Base-by-base conservation (phyloP, 1,140 invertebrate genomes). In the Brachionus koreanus region DNA sequence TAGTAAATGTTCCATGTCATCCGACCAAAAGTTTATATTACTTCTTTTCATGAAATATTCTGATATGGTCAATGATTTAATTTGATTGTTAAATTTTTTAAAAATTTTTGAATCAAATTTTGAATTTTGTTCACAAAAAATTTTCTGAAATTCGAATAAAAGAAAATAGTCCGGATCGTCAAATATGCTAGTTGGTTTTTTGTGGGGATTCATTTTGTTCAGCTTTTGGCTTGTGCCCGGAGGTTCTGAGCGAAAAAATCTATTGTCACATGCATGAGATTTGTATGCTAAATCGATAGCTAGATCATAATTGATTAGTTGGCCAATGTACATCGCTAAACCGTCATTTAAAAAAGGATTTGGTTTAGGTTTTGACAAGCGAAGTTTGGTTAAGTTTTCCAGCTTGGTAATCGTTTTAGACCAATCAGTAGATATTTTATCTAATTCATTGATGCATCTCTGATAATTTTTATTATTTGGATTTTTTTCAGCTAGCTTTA, bases 291-390 rank as follows among this genome's bases (percentile, higher is more conserved):
- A 25, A 13, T 79, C 49, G 13, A 79, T 79, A 29, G 35, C n/a
- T 42, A 79, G 16, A 57, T 79, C 76, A 3, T 61, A 2, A 13
- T 42, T 79, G 7, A 63, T 25, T 9, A 79, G n/a, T 61, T 79
- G 76, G 33, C 76, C 57, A n/a, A 79, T 37, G 23, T 61, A 61
- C n/a, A 23, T 43, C 10, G 76, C 76, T 16, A 79, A 37, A 12
- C 76, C 76, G 25, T 79, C 49, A 42, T 61, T 79, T 23, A 79
- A 43, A 43, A 79, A 79, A 12, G 76, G 76, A 37, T 79, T 74
- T 25, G 39, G 19, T 74, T 19, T 43, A 25, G 37, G 69, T 25
- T 1, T 23, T 25, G 39, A 74, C 1, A 72, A 10, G 6, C 35
- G 33, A 69, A 69, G 65, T 69, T 69, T 69, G 35, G 65, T 69